Percentiles rank a stretch among this genome's conserved stretches.
Conservation (phyloP, 2,797 vertebrate genomes). For the Pempheris klunzingeri region DNA sequence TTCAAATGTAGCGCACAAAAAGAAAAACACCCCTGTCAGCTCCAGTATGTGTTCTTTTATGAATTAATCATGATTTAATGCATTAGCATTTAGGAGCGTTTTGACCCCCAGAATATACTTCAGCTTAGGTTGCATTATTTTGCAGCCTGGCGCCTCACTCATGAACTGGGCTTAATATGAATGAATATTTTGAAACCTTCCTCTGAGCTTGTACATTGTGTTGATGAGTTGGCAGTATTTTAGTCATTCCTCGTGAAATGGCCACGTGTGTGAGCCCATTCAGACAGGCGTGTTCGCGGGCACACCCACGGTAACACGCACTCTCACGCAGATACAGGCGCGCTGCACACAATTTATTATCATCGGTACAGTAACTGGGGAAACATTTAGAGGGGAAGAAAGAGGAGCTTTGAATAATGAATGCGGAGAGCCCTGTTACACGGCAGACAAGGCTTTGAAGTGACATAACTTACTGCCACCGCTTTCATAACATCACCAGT, state of each 20-base stretch:
- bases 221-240: conserved; percentile 36
- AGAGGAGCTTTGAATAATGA: conserved; percentile 81
- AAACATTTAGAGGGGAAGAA: conserved; percentile 80
- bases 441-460: conserved; percentile 82
- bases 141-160: not conserved
- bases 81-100: conserved; percentile 28
- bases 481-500: conserved; percentile 71
- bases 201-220: conserved; percentile 10
- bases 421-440: conserved; percentile 82
- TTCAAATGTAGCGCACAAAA: conserved; percentile 24
- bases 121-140: conserved; percentile 7
- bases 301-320: conserved; percentile 21
- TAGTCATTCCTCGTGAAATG: conserved; percentile 47
- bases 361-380: conserved; percentile 74
- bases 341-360: conserved; percentile 65
- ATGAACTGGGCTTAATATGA: not conserved
- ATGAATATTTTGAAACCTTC: not conserved
- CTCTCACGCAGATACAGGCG: conserved; percentile 25
- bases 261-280: conserved; percentile 28
- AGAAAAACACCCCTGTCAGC: conserved; percentile 20
- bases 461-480: conserved; percentile 82
- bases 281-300: conserved; percentile 6
- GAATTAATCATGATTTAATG: conserved; percentile 57
- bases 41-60: conserved; percentile 20
- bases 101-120: conserved; percentile 28